A percentile compares a stretch with the other conserved stretches of the same genome.
These are phyloP conservation scores for Cephalopholis sonnerati DNA, from an alignment of 2,113 vertebrate genomes.

Conservation along the genomic window DNA sequence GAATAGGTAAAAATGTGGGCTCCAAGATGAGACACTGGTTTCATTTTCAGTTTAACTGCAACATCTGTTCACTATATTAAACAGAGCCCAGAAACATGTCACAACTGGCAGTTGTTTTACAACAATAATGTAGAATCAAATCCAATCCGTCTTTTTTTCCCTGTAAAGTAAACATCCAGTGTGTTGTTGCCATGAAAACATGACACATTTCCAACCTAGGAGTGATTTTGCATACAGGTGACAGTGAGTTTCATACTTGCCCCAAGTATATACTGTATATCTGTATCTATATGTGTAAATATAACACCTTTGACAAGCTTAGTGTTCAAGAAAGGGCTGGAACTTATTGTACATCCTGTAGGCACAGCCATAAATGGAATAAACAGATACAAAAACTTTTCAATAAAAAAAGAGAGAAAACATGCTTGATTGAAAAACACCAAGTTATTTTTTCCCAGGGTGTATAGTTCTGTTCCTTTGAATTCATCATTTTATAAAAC, in stretches of 20 bases:
- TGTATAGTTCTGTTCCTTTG: not conserved
- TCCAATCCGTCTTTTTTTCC: not conserved
- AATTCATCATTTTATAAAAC: not conserved
- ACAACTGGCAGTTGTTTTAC: constrained; percentile 8
- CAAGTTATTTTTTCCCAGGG: not conserved
- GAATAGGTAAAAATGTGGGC: not conserved
- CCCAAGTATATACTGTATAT: not conserved
- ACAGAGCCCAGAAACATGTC: not conserved
- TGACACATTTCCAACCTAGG: not conserved
- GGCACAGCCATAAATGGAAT: not conserved
- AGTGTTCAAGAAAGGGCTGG: not conserved
- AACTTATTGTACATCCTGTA: not conserved
- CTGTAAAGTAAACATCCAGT: not conserved
- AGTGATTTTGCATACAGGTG: not conserved
- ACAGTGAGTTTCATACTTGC: not conserved
- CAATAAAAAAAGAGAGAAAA: not conserved
- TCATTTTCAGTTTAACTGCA: constrained; percentile 18
- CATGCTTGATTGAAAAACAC: not conserved
- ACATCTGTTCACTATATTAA: constrained; percentile 7
- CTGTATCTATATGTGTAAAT: not conserved
- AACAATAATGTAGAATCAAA: constrained; percentile 6
- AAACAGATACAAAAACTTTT: not conserved
- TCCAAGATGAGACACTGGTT: not conserved
- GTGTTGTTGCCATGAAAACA: constrained; percentile 5
- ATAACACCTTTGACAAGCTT: not conserved